phyloP scores from a whole-genome alignment of 2,888 invertebrate genomes.

The Anodontia alba region DNA sequence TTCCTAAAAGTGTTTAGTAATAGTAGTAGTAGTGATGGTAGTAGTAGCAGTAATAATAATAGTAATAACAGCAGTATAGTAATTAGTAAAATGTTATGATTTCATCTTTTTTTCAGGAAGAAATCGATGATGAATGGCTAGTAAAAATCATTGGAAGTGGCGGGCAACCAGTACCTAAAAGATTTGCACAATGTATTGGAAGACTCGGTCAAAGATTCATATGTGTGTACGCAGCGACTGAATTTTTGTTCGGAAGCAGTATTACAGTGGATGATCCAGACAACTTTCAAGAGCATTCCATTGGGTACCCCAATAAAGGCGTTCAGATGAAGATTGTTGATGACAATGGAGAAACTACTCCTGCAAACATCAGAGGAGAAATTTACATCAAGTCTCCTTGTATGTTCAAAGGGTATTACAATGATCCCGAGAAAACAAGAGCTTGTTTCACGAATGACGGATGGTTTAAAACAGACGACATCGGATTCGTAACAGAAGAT shows the following conservation, averaged over 20 bases:
- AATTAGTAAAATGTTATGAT: too few species aligned
- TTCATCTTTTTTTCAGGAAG: too few species aligned
- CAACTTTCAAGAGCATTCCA: not conserved
- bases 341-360: constrained; percentile 24
- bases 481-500: constrained; percentile 32
- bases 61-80: too few species aligned
- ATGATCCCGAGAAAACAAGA: constrained; percentile 33
- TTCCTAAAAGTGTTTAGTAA: too few species aligned
- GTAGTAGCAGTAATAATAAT: too few species aligned
- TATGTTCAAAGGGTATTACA: constrained; percentile 27
- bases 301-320: not conserved
- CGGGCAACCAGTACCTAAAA: constrained; percentile 33
- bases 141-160: constrained; percentile 19
- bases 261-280: not conserved
- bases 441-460: constrained; percentile 17
- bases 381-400: constrained; percentile 23
- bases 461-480: constrained; percentile 47
- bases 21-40: too few species aligned
- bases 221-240: not conserved
- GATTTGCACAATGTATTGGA: constrained; percentile 20
- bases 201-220: not conserved
- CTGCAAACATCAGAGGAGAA: constrained; percentile 36
- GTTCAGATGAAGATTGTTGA: constrained; percentile 43
- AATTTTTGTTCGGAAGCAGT: not conserved
- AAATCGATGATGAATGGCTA: constrained; percentile 12